Evolutionary conservation across 2,888 invertebrate species (phyloP), one percentile per base, ranked within the genome.

Genomic region (Dolichomitus sp.): DNA sequence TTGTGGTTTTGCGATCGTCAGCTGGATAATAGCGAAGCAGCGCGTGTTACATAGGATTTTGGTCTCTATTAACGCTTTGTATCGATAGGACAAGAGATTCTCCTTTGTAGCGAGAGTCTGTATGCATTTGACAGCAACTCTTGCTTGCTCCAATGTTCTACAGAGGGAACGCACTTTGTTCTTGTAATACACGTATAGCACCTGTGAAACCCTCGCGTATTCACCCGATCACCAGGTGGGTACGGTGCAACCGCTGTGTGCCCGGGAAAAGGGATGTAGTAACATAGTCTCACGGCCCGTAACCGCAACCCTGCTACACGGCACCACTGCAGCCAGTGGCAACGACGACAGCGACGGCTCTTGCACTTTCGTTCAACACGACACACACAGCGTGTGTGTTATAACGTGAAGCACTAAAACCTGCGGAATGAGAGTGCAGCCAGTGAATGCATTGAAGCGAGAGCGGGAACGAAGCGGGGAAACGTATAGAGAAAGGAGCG

Each of bases 191-290:
- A 59, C 72, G 27, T 72, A 17, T 48, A 11, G 59, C 72, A 72
- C 72, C 72, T 59, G 59, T 33, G 72, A 48, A 45, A 48, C 12
- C 12, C 59, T 33, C 27, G 11, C 30, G 59, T 19, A 33, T 59
- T 72, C 59, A 12, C 9, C 33, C 30, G 72, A 59, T 59, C 45
- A 37, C 33, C 59, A 59, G 81, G 75, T 85, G 85, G 85, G 83
- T 87, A 86, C 84, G 85, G 88, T 85, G 84, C 86, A 83, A 83
- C 79, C 70, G 83, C 48, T 42, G 75, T 83, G 83, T 75, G 79
- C 73, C 84, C 84, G 54, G 83, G 77, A 78, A 82, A 87, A 81
- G 77, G 87, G 87, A 84, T 84, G 85, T 65, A 84, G 72, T 65
- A 72, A 73, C 68, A 73, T 40, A 59, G 57, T 42, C 27, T 17